Evolutionary conservation across 1,140 invertebrate species (phyloP).

Genomic region (Tachypleus tridentatus): DNA sequence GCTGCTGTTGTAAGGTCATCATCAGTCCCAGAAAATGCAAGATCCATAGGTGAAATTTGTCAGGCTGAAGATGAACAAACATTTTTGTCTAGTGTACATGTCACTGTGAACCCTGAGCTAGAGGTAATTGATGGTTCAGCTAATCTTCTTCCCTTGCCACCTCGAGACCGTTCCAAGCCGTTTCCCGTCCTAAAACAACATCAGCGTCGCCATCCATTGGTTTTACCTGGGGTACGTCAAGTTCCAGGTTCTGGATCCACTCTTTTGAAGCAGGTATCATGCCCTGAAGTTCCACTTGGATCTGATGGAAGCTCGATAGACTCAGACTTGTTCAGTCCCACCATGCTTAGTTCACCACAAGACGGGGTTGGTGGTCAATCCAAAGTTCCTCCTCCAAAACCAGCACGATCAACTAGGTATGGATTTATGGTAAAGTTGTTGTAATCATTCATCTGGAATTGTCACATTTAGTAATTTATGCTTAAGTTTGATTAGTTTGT

Average conservation of each 20-base stretch:
- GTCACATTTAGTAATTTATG: too few species aligned
- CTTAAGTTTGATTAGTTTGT: too few species aligned
- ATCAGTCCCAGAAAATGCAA: too few species aligned
- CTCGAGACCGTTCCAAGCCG: conserved; percentile 59
- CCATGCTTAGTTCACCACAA: too few species aligned
- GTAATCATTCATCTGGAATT: too few species aligned
- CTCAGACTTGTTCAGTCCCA: too few species aligned
- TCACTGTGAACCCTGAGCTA: background rate
- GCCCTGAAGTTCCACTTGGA: conserved; percentile 18
- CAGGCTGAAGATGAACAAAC: too few species aligned
- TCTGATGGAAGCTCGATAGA: too few species aligned
- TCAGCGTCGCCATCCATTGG: conserved; percentile 74
- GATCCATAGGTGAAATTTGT: too few species aligned
- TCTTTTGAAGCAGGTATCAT: conserved; percentile 21
- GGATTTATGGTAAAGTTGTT: background rate
- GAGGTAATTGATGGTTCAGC: background rate
- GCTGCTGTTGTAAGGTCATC: background rate
- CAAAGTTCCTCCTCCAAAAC: conserved; percentile 18
- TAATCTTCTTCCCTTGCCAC: conserved; percentile 62
- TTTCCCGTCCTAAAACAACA: conserved; percentile 53
- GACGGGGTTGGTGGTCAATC: too few species aligned
- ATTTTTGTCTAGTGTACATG: too few species aligned
- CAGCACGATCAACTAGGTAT: conserved; percentile 19
- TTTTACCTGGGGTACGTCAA: conserved; percentile 45
- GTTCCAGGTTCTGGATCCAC: conserved; percentile 7